Evolutionary conservation across 1,140 invertebrate genomes (phyloP), one percentile per base, ranked within the genome.

Genomic region (Drosophila ironensis): DNA sequence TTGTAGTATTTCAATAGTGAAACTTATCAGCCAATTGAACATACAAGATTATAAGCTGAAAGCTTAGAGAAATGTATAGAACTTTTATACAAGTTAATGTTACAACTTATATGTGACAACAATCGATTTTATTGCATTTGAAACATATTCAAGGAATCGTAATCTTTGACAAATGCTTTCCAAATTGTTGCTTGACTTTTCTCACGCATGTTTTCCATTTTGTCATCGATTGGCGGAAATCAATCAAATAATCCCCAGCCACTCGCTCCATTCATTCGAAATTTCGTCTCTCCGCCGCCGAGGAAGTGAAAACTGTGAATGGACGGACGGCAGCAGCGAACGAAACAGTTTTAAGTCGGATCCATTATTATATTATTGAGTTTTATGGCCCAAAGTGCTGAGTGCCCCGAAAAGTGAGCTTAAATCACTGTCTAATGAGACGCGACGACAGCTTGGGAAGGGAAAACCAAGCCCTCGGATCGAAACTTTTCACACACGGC

Each of bases 351-450:
- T 30, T 42, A 30, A 30, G 50, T 20, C 28, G 28, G 22, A 14
- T 8, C 40, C 30, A 47, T 47, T 59, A 61, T 59, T 63, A 38
- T 47, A 33, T 16, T 22, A 27, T 61, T 47, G 11, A 27, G 37
- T 60, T 61, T 61, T 61, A 61, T 61, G 11, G 57, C 25, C 16
- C 12, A 40, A 63, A 61, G 54, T 59, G 50, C 35, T 12, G 30
- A 47, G 30, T 47, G 56, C 12, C 45, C 50, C 22, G 20, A 54
- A 35, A 48, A 35, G 28, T 25, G 14, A 33, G 57, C 56, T 48
- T 63, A 63, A 63, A 63, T 63, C 59, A 47, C 28, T 63, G 57
- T 63, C 57, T 63, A 63, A 63, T 48, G 41, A 63, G 59, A 28
- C 24, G 2, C 59, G 56, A 63, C 59, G 57, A 63, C 59, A 63